Conservation (phyloP, 1,140 invertebrate species). For the Leptinotarsa texana region DNA sequence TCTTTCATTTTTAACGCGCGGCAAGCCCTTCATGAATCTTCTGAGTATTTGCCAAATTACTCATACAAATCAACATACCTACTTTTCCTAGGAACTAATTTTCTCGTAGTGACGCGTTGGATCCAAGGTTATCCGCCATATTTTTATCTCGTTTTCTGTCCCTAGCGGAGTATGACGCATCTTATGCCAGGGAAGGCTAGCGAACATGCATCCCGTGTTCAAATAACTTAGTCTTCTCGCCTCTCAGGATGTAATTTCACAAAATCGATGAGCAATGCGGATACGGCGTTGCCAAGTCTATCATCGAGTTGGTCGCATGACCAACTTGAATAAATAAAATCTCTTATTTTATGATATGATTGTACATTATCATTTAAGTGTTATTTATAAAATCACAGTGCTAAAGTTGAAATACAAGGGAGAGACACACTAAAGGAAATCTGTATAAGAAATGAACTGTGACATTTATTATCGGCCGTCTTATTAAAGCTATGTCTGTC, state of each 20-base stretch:
- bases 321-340: no score
- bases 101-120: slow-evolving; percentile 1
- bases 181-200: not conserved
- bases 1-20: not conserved
- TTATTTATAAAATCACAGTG: no score
- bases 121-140: not conserved
- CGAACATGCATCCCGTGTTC: slow-evolving; percentile 13
- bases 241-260: slow-evolving; percentile 16
- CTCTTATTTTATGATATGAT: no score
- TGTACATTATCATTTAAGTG: no score
- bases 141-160: slow-evolving; percentile 4
- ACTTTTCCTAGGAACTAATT: slow-evolving; percentile 7
- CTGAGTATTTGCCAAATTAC: not conserved
- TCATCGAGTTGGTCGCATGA: not conserved
- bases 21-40: not conserved
- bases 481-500: no score
- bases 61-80: not conserved
- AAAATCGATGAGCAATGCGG: slow-evolving; percentile 22
- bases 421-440: no score
- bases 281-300: slow-evolving; percentile 8
- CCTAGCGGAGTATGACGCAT: slow-evolving; percentile 7
- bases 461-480: no score
- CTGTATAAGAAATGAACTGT: no score
- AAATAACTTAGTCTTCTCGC: slow-evolving; percentile 6
- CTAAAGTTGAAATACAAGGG: no score